phyloP scores from a whole-genome alignment of 2,797 vertebrate genomes.

The Salmo trutta region DNA sequence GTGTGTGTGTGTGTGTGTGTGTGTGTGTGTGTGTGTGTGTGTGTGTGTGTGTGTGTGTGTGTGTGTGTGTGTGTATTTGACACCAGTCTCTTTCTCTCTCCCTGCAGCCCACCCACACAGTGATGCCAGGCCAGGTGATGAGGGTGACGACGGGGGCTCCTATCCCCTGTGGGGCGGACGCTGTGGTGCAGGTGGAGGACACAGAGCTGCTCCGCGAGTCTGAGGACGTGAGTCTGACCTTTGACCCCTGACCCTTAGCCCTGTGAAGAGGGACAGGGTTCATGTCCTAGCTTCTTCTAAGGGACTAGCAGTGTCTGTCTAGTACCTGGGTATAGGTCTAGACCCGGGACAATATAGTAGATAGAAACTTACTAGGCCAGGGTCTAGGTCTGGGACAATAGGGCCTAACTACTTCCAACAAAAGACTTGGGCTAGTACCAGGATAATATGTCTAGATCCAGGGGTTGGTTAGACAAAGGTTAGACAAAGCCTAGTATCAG shows the following conservation, averaged over 20 bases:
- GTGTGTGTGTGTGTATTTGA: not conserved
- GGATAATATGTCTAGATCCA: not conserved
- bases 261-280: not conserved
- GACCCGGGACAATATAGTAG: not conserved
- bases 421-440: not conserved
- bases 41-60: constrained; percentile 1
- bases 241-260: not conserved
- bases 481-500: not conserved
- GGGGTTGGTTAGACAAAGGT: not conserved
- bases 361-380: not conserved
- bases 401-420: not conserved
- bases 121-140: constrained; percentile 99
- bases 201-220: constrained; percentile 97
- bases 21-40: not conserved
- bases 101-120: constrained; percentile 97
- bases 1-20: not conserved
- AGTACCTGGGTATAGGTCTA: not conserved
- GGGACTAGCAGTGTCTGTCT: no score
- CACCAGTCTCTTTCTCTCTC: not conserved
- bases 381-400: not conserved
- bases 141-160: constrained; percentile 96
- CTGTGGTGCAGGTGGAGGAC: constrained; percentile 97
- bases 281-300: no score
- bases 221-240: constrained; percentile 84
- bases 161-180: constrained; percentile 97